Conservation (phyloP, 2,113 vertebrate species). For the Pygoscelis adeliae region DNA sequence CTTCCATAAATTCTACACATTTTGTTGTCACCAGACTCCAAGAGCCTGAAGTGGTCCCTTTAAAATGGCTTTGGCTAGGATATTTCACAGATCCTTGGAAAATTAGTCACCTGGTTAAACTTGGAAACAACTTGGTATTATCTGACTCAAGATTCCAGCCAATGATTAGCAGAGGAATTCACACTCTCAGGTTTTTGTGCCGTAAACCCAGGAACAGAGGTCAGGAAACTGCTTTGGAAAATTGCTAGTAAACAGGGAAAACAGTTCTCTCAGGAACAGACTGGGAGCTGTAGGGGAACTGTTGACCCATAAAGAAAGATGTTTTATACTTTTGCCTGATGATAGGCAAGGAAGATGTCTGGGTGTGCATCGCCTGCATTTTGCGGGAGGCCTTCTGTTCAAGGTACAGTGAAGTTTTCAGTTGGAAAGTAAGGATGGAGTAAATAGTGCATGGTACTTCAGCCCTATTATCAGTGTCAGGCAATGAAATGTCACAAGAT, state of each 20-base stretch:
- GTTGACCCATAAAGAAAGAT: background rate
- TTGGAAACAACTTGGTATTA: background rate
- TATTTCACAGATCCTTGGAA: background rate
- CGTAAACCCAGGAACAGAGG: background rate
- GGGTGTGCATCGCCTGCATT: background rate
- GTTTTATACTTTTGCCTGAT: background rate
- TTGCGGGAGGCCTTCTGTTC: background rate
- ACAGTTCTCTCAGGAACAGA: background rate
- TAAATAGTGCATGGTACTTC: background rate
- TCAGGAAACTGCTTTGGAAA: background rate
- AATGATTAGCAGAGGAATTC: background rate
- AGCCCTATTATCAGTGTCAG: background rate
- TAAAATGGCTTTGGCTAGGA: background rate
- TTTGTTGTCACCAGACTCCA: background rate
- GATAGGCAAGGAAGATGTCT: background rate
- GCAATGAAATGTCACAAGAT: background rate
- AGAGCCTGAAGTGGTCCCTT: background rate
- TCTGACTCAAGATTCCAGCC: background rate
- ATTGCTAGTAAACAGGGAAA: background rate
- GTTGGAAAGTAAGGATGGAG: background rate
- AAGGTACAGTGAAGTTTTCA: background rate
- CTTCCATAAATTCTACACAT: accelerated
- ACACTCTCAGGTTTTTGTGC: accelerated
- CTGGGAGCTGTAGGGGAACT: background rate
- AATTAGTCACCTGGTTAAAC: background rate